phyloP scores from a whole-genome alignment of 2,113 vertebrate genomes.

The Cottus gobio region DNA sequence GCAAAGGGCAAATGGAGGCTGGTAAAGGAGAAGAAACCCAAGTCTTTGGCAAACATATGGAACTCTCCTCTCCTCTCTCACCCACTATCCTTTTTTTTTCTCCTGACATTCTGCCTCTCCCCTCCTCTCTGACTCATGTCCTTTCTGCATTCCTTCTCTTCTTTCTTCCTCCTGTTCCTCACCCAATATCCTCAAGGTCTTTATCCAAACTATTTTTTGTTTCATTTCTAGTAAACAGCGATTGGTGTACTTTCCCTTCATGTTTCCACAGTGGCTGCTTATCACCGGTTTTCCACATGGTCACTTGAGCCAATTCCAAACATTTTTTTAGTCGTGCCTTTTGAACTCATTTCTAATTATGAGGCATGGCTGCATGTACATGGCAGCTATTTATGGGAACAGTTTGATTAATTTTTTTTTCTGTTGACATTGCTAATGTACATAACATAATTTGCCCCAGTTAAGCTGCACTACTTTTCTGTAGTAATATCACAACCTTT shows the following conservation, averaged over 20 bases:
- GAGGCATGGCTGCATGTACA: not conserved
- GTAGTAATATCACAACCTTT: conserved; percentile 8
- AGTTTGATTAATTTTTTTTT: not conserved
- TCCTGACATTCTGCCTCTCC: conserved; percentile 31
- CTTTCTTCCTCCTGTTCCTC: conserved; percentile 44
- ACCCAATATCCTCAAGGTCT: conserved; percentile 24
- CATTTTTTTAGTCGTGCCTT: no score
- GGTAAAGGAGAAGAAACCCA: conserved; percentile 14
- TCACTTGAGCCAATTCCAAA: conserved; percentile 6
- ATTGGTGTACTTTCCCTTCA: not conserved
- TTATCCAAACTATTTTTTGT: conserved; percentile 19
- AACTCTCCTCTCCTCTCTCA: not conserved
- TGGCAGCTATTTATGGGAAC: not conserved
- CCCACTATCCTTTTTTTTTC: conserved; percentile 4
- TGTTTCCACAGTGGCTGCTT: not conserved
- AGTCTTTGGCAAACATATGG: conserved; percentile 6
- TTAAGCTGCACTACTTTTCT: not conserved
- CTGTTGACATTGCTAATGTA: not conserved
- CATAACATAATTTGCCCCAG: not conserved
- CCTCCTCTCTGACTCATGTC: conserved; percentile 61
- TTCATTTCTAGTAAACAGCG: conserved; percentile 1
- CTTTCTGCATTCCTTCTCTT: conserved; percentile 44
- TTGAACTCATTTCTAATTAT: not conserved
- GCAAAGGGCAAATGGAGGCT: conserved; percentile 10
- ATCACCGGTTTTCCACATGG: not conserved